A percentile compares a stretch with the other conserved stretches of the same genome.
These are phyloP conservation scores for Halesus radiatus DNA, from an alignment of 1,140 invertebrate species.

Conservation along the genomic window DNA sequence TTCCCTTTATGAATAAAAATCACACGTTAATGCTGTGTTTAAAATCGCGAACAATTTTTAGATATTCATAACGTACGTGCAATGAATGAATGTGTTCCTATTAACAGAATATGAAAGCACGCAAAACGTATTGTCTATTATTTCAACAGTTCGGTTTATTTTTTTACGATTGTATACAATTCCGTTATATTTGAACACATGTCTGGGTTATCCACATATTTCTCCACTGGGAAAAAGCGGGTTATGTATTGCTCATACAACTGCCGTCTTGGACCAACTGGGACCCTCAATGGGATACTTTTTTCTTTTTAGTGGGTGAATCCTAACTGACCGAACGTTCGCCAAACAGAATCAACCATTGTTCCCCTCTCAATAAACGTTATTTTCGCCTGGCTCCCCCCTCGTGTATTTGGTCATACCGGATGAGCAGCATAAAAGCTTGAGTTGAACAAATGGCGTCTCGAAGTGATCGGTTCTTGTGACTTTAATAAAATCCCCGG, in stretches of 20 bases:
- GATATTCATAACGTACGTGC: neutral
- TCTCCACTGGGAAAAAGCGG: constrained; percentile 8
- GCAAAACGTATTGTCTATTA: too few relatives aligned
- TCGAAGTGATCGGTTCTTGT: neutral
- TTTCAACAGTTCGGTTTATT: too few relatives aligned
- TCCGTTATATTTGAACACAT: neutral
- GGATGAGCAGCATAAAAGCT: neutral
- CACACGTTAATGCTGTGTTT: too few relatives aligned
- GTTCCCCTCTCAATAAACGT: constrained; percentile 19
- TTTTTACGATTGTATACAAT: too few relatives aligned
- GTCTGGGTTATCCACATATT: constrained; percentile 5
- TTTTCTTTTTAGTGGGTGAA: neutral
- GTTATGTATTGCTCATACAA: constrained; percentile 29
- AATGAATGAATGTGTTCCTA: neutral
- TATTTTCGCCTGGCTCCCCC: neutral
- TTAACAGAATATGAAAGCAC: too few relatives aligned
- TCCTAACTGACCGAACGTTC: constrained; percentile 9
- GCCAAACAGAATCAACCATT: constrained; percentile 5
- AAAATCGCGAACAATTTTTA: neutral
- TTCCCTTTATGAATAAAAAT: too few relatives aligned
- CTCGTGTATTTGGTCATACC: neutral
- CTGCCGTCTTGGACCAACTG: constrained; percentile 6
- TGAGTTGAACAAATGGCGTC: constrained; percentile 10
- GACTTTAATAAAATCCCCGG: constrained; percentile 4
- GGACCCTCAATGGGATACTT: neutral